Conservation (phyloP, 2,888 invertebrate species). For the Nemoura dubitans region DNA sequence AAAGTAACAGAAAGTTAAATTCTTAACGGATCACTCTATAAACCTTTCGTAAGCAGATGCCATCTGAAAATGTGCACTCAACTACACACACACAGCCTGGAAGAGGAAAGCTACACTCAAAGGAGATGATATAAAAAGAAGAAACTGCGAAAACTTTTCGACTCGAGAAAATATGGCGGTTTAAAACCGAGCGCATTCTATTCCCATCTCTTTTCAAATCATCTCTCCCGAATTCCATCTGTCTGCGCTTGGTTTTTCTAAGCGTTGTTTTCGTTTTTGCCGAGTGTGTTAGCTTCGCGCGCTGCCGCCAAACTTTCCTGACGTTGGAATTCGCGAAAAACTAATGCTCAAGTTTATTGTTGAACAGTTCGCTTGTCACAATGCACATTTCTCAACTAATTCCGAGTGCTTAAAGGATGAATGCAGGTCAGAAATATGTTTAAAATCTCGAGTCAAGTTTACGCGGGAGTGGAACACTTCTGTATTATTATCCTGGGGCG, state of each 20-base stretch:
- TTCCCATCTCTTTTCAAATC: neutral
- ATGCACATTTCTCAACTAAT: constrained; percentile 5
- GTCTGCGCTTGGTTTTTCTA: neutral
- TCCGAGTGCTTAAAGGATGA: neutral
- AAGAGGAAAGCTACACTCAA: neutral
- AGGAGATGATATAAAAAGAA: neutral
- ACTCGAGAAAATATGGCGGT: neutral
- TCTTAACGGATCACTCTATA: too few relatives aligned
- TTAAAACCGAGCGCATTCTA: neutral
- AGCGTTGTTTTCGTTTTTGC: neutral
- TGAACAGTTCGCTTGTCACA: neutral
- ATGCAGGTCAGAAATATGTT: neutral
- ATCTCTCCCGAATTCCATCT: neutral
- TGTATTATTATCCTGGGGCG: too few relatives aligned
- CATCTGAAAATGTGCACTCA: neutral
- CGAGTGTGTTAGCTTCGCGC: neutral
- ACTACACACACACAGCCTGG: neutral
- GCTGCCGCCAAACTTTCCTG: neutral
- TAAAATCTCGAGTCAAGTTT: neutral
- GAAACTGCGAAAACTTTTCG: neutral
- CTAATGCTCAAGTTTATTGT: constrained; percentile 4
- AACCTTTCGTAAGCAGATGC: neutral
- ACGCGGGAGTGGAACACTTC: neutral
- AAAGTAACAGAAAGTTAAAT: too few relatives aligned
- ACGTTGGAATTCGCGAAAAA: neutral